phyloP scores from a whole-genome alignment of 2,113 vertebrate genomes.

The Chroicocephalus ridibundus region DNA sequence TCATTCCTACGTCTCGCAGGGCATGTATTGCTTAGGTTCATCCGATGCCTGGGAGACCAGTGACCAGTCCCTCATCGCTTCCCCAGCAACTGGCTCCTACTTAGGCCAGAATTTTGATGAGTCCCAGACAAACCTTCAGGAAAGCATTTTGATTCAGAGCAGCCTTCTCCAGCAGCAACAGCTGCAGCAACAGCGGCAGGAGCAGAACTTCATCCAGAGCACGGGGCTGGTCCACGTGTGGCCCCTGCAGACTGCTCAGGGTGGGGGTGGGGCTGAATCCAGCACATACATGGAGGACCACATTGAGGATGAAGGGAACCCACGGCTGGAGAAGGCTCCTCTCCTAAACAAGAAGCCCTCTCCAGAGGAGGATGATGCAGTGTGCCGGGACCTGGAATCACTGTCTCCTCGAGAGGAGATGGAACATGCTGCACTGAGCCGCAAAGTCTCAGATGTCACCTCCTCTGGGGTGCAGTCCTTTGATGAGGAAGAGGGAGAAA shows the following conservation, averaged over 20 bases:
- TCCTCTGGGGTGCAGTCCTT: slow-evolving; percentile 87
- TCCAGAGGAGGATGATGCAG: slow-evolving; percentile 86
- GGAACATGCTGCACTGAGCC: slow-evolving; percentile 84
- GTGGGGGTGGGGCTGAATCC: slow-evolving; percentile 58
- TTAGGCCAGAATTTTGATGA: slow-evolving; percentile 78
- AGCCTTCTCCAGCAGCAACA: slow-evolving; percentile 71
- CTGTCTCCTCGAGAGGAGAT: slow-evolving; percentile 88
- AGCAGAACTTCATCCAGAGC: slow-evolving; percentile 72
- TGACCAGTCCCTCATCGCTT: slow-evolving; percentile 89
- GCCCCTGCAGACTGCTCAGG: slow-evolving; percentile 79
- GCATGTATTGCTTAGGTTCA: slow-evolving; percentile 96
- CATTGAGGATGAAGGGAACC: slow-evolving; percentile 83
- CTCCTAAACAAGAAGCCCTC: slow-evolving; percentile 82
- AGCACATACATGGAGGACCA: slow-evolving; percentile 79
- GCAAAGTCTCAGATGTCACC: slow-evolving; percentile 90
- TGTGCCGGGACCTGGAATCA: slow-evolving; percentile 90
- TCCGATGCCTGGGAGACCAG: slow-evolving; percentile 96
- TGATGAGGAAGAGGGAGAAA: slow-evolving; percentile 88
- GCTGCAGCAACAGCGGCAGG: slow-evolving; percentile 69
- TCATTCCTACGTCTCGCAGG: slow-evolving; percentile 95
- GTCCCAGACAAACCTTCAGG: slow-evolving; percentile 77
- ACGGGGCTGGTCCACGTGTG: slow-evolving; percentile 88
- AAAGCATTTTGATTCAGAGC: slow-evolving; percentile 69
- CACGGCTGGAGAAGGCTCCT: slow-evolving; percentile 82
- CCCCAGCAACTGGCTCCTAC: slow-evolving; percentile 88